Percentiles rank a stretch among this genome's conserved stretches.
phyloP scores from a whole-genome alignment of 2,113 vertebrate species.

The Pipra filicauda region DNA sequence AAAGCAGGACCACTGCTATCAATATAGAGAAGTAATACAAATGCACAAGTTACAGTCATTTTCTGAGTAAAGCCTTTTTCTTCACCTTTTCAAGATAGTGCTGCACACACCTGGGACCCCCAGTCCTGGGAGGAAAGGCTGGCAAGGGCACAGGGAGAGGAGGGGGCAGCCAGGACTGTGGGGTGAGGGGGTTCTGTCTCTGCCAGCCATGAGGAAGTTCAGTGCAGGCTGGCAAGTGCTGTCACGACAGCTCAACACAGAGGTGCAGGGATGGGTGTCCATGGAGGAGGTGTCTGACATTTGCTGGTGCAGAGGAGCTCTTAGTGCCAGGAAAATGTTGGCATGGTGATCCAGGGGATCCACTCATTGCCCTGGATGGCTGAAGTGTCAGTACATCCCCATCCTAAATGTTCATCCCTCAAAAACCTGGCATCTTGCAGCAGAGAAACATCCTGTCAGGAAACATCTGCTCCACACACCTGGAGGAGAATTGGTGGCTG shows the following conservation, averaged over 20 bases:
- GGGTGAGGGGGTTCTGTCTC: background rate
- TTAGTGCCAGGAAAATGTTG: rapidly evolving
- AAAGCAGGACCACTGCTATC: background rate
- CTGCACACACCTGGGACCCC: background rate
- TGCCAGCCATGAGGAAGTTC: background rate
- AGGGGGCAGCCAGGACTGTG: rapidly evolving
- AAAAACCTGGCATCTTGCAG: rapidly evolving
- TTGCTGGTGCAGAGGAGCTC: background rate
- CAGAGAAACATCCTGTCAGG: background rate
- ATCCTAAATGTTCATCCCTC: rapidly evolving
- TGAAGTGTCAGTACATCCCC: no score
- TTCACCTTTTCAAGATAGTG: background rate
- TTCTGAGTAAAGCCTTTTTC: background rate
- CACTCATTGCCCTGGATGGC: rapidly evolving
- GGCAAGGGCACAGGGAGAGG: background rate
- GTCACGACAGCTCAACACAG: background rate
- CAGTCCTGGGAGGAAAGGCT: rapidly evolving
- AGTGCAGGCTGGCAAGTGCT: background rate
- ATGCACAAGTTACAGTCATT: no score
- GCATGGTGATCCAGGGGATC: background rate
- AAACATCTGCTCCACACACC: background rate
- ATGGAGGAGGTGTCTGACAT: background rate
- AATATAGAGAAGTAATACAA: background rate
- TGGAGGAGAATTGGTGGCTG: background rate
- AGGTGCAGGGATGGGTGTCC: background rate